A percentile compares a stretch with the other conserved stretches of the same genome.
These are phyloP conservation scores for Calliphora vomitoria DNA, from an alignment of 2,888 invertebrate species.

Conservation along the genomic window DNA sequence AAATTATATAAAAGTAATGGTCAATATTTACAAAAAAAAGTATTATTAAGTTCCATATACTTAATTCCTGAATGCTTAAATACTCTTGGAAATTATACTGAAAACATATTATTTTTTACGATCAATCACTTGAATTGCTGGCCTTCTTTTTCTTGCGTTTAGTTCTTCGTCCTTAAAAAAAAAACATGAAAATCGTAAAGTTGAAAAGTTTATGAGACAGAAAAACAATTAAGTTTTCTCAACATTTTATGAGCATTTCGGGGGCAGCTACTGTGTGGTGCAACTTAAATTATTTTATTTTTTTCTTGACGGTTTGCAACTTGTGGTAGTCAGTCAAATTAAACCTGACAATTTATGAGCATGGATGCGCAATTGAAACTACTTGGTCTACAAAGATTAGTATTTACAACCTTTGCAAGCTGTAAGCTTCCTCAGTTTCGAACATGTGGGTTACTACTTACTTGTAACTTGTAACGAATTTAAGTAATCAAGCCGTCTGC, in stretches of 20 bases:
- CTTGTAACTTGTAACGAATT: conserved; percentile 36
- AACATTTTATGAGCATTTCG: conserved; percentile 57
- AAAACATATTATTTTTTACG: conserved; percentile 14
- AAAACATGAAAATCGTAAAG: conserved; percentile 39
- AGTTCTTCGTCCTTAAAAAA: background rate
- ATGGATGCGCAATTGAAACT: background rate
- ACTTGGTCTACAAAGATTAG: background rate
- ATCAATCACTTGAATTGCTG: conserved; percentile 22
- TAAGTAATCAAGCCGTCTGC: conserved; percentile 16
- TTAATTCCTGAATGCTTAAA: no score
- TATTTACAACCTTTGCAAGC: conserved; percentile 23
- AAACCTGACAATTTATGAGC: conserved; percentile 57
- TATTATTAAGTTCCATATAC: no score
- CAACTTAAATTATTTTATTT: conserved; percentile 8
- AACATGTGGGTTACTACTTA: no score
- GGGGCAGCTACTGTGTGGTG: conserved; percentile 65
- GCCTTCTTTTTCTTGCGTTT: background rate
- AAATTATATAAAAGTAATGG: no score
- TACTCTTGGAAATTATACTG: no score
- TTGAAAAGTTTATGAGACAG: conserved; percentile 65
- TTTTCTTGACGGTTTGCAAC: background rate
- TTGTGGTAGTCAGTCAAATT: conserved; percentile 50
- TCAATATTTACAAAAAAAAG: no score
- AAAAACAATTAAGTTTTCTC: conserved; percentile 63
- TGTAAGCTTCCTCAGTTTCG: background rate